A percentile compares a stretch with the other conserved stretches of the same genome.
Evolutionary conservation across 2,797 vertebrate genomes (phyloP).

Genomic region (Dromococcyx pavoninus): DNA sequence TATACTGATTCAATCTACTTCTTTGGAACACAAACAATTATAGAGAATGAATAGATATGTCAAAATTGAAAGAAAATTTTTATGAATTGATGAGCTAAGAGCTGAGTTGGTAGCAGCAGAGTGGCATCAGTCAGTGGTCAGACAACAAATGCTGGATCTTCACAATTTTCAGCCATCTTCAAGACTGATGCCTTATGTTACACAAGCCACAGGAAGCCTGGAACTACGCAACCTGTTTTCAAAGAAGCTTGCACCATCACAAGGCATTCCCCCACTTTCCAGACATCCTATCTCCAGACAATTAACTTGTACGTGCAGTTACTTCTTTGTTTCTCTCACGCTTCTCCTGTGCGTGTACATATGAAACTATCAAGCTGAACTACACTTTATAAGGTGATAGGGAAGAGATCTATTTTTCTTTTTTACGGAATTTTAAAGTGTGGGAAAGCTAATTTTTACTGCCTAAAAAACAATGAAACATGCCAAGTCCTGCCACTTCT

Average conservation of each 20-base stretch:
- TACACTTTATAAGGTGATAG: constrained; percentile 17
- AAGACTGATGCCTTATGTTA: constrained; percentile 77
- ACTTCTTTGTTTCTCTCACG: constrained; percentile 80
- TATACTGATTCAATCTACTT: background rate
- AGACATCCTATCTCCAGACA: constrained; percentile 77
- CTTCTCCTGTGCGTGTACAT: constrained; percentile 66
- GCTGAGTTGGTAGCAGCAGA: background rate
- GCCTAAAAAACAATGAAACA: constrained; percentile 65
- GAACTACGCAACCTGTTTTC: constrained; percentile 71
- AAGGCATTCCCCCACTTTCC: constrained; percentile 75
- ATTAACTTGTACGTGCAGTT: constrained; percentile 77
- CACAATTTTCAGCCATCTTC: background rate
- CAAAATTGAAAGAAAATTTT: background rate
- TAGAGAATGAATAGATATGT: background rate
- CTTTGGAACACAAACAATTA: background rate
- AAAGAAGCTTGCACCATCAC: constrained; percentile 81
- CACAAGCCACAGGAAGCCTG: constrained; percentile 74
- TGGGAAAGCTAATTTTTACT: constrained; percentile 80
- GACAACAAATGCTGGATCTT: background rate
- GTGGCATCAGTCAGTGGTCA: background rate
- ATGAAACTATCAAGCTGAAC: constrained; percentile 6
- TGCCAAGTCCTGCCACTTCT: constrained; percentile 76
- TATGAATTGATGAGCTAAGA: background rate
- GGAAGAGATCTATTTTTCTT: constrained; percentile 21
- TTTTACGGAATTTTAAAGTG: constrained; percentile 76